phyloP scores from a whole-genome alignment of 2,888 invertebrate species.

The Scaptomyza cyrtandrae region DNA sequence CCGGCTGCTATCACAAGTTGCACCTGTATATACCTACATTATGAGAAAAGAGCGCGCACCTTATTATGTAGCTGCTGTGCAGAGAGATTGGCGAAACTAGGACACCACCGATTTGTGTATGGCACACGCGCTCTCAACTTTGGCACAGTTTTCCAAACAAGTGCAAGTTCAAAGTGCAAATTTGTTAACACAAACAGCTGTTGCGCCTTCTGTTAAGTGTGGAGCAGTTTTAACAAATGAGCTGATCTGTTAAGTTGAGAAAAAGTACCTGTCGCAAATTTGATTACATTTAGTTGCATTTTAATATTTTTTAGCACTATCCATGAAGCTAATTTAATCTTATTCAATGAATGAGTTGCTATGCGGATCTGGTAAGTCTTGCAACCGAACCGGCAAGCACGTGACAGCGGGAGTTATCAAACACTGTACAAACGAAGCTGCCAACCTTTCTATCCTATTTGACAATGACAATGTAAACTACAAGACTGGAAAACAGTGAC shows the following conservation, averaged over 20 bases:
- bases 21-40: conserved; percentile 24
- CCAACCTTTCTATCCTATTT: too few species aligned
- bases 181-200: conserved; percentile 51
- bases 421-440: background rate
- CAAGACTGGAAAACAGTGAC: too few species aligned
- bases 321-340: background rate
- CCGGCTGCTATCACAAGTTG: conserved; percentile 31
- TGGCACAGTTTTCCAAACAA: conserved; percentile 48
- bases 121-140: conserved; percentile 58
- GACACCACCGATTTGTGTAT: conserved; percentile 25
- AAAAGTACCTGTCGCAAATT: background rate
- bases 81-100: conserved; percentile 30
- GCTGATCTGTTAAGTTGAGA: background rate
- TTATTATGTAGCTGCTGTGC: conserved; percentile 26
- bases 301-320: background rate
- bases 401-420: background rate
- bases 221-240: conserved; percentile 21
- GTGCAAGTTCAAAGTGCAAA: conserved; percentile 71
- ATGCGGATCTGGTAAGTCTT: background rate
- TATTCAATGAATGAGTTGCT: too few species aligned
- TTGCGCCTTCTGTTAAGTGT: conserved; percentile 28
- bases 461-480: too few species aligned
- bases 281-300: background rate
- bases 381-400: background rate
- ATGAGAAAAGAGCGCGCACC: conserved; percentile 39